Evolutionary conservation across 2,797 vertebrate genomes (phyloP), one percentile per base, ranked within the genome.

Genomic region (Thripadectes ignobilis): DNA sequence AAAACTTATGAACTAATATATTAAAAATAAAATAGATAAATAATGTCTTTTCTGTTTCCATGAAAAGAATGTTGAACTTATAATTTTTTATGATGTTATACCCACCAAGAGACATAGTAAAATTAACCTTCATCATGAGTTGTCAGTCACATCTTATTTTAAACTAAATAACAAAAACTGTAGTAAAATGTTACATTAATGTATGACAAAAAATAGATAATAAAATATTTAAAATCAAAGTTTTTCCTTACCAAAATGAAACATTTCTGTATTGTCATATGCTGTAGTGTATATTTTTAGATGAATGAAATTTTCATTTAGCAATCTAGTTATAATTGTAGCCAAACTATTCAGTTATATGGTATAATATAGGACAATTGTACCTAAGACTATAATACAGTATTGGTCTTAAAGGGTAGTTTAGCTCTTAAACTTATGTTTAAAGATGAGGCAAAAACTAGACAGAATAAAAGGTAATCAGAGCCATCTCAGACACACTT

Each of bases 281-380:
- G 0, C 8, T 46, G 27, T 12, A 39, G 1, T 32, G 3, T 1
- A 14, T 51, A 14, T 21, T 38, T 88, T 69, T 27, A 14, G 4
- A 14, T 65, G 7, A 46, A 69, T 48, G 1, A 67, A 34, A 27
- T 21, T 63, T 91, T 80, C 16, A 51, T 9, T 65, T 21, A 30
- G 38, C 12, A 29, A 4, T 45, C 29, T 32, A 3, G 4, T 77
- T 73, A 63, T 74, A 80, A 41, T 11, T 65, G 3, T 62, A 88
- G 36, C 2, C n/a, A 66, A 85, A 80, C 2, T 27, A 36, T 71
- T 49, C 61, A 41, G 7, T 57, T 77, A 45, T 45, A 14, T 1
- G 34, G 1, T 39, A 24, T 7, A 6, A 57, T 48, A 54, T 5
- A 65, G 19, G 20, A 43, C 11, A 75, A 32, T 41, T 78, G n/a